Conservation (phyloP, 1,140 invertebrate genomes). For the Drosophila pseudoananassae region DNA sequence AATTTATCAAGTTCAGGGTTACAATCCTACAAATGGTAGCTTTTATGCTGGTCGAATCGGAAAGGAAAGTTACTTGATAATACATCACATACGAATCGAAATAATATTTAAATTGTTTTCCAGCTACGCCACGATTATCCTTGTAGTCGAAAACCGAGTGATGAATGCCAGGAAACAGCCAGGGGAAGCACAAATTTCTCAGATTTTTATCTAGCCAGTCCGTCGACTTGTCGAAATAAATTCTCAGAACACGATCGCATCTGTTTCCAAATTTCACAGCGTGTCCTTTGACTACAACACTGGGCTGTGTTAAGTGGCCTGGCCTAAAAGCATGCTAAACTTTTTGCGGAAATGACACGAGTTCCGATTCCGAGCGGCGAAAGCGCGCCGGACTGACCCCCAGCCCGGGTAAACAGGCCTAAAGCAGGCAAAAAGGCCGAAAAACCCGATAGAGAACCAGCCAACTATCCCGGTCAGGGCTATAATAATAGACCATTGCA, state of each 20-base stretch:
- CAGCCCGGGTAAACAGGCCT: background rate
- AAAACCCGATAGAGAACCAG: background rate
- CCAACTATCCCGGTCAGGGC: conserved; percentile 22
- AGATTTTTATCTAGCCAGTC: conserved; percentile 18
- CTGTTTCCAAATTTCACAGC: conserved; percentile 44
- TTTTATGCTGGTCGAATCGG: conserved; percentile 2
- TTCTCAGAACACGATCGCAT: conserved; percentile 44
- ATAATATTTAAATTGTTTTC: background rate
- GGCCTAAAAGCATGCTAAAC: conserved; percentile 77
- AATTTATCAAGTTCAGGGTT: conserved; percentile 47
- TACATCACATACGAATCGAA: background rate
- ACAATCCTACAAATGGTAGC: background rate
- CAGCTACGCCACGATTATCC: background rate
- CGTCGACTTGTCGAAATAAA: conserved; percentile 18
- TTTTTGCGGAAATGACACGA: conserved; percentile 76
- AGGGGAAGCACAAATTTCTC: conserved; percentile 23
- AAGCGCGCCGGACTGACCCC: conserved; percentile 46
- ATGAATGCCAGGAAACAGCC: conserved; percentile 36
- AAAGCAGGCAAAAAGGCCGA: background rate
- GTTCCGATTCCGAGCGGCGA: conserved; percentile 63
- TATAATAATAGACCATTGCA: conserved; percentile 44
- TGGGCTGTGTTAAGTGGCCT: conserved; percentile 58
- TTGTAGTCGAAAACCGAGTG: conserved; percentile 7
- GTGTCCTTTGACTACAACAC: conserved; percentile 17
- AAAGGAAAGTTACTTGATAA: background rate